These are phyloP conservation scores for Sinonovacula constricta DNA, from an alignment of 1,140 invertebrate species.

Conservation along the genomic window DNA sequence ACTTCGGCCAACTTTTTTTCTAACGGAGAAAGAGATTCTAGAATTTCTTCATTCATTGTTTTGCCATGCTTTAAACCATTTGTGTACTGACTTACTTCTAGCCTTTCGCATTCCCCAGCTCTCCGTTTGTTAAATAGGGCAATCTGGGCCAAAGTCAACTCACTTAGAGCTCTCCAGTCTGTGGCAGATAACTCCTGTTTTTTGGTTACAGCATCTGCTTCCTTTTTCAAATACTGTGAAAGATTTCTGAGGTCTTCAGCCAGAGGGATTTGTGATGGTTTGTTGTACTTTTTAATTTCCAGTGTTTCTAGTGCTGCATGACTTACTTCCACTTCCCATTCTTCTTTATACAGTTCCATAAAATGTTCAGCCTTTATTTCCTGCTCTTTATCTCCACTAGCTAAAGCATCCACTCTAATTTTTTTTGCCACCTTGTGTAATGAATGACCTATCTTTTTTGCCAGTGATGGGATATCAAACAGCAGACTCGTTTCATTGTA, in stretches of 20 bases:
- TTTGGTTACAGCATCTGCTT: too few relatives aligned
- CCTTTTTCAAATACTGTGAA: neutral
- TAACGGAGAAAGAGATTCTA: constrained; percentile 14
- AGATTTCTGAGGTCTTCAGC: constrained; percentile 16
- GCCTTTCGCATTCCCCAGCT: too few relatives aligned
- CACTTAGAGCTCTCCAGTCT: too few relatives aligned
- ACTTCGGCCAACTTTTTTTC: constrained; percentile 13
- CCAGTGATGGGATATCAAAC: neutral
- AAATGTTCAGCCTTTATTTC: neutral
- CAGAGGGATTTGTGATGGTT: constrained; percentile 8
- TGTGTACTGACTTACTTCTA: too few relatives aligned
- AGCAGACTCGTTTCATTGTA: neutral
- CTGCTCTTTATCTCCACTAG: neutral
- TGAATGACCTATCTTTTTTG: neutral
- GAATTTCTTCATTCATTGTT: constrained; percentile 16
- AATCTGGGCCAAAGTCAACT: too few relatives aligned
- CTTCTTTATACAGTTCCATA: constrained; percentile 20
- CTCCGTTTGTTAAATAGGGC: too few relatives aligned
- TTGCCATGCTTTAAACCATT: too few relatives aligned
- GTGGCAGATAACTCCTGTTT: too few relatives aligned
- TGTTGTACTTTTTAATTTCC: constrained; percentile 8
- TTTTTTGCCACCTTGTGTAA: neutral
- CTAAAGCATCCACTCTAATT: neutral
- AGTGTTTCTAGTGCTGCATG: constrained; percentile 13
- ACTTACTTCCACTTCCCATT: constrained; percentile 16